Evolutionary conservation across 1,140 invertebrate species (phyloP).

Genomic region (Propsilocerus akamusi): DNA sequence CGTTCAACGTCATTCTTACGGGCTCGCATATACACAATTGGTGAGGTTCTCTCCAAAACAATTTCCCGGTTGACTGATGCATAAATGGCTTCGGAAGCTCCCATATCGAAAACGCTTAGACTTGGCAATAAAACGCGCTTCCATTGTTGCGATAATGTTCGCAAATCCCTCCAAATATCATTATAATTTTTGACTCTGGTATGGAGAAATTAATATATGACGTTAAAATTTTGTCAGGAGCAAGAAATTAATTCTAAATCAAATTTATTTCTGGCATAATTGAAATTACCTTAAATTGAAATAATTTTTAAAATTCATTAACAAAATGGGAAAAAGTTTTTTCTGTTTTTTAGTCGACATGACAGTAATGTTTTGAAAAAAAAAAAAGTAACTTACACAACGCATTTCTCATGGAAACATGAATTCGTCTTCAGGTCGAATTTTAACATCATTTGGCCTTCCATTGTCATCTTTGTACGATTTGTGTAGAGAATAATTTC

Average conservation of each 20-base stretch:
- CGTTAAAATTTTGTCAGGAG: neutral
- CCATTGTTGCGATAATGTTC: conserved; percentile 41
- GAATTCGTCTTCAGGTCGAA: conserved; percentile 36
- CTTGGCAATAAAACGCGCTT: conserved; percentile 49
- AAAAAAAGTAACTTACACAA: conserved; percentile 30
- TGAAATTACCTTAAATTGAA: neutral
- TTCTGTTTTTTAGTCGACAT: too few species aligned
- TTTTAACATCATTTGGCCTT: conserved; percentile 20
- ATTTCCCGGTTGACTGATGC: conserved; percentile 38
- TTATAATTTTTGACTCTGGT: conserved; percentile 47
- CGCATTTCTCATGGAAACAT: conserved; percentile 40
- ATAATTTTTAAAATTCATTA: neutral
- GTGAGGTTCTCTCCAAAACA: conserved; percentile 39
- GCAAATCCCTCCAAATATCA: conserved; percentile 47
- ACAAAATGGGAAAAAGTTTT: neutral
- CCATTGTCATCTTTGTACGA: conserved; percentile 32
- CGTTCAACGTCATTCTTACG: conserved; percentile 74
- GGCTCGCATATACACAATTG: conserved; percentile 64
- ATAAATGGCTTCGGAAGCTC: conserved; percentile 58
- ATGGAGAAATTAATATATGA: neutral
- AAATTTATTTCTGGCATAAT: neutral
- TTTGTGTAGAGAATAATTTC: conserved; percentile 43
- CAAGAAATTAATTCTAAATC: neutral
- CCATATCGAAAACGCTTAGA: conserved; percentile 45
- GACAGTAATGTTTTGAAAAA: neutral